Evolutionary conservation across 2,797 vertebrate genomes (phyloP), one percentile per base, ranked within the genome.

Genomic region (Amazona ochrocephala): DNA sequence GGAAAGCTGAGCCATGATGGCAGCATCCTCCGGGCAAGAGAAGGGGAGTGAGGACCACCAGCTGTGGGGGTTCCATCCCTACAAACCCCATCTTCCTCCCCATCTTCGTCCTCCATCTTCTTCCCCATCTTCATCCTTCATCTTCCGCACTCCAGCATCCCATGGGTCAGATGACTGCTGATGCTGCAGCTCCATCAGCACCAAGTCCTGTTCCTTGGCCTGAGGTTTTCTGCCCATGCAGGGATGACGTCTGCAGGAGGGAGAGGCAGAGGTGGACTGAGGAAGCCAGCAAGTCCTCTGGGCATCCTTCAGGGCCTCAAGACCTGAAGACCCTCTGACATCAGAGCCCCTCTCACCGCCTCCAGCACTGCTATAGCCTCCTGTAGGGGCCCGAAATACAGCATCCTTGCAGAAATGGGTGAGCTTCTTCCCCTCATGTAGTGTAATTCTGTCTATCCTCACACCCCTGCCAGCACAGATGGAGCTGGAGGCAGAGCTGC

Each of bases 121-220:
- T 41, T 70, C 24, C 39, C 30, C 50, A 29, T 19, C 51, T 34
- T 58, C n/a, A 13, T 4, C 11, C 9, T 24, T 32, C n/a, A 17
- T 34, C 56, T 58, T 34, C 56, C 56, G 24, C 0, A 1, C 64
- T 68, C 29, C 64, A 78, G 20, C 56, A 34, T 13, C 32, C 62
- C 1, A 0, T 1, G 0, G 61, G 23, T 37, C 0, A 0, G 53
- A 18, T 54, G 53, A 18, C 48, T 0, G 1, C 12, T 0, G 1
- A 18, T 27, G 32, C 27, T 37, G 22, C 29, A 37, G 67, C 44
- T 68, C 50, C 30, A 10, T 53, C 74, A 84, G 11, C 29, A 11
- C n/a, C 68, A 22, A n/a, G 7, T 62, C 54, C 11, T 76, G 41
- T 32, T 47, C 18, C 50, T 23, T 3, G 42, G 19, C 21, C 14